phyloP scores from a whole-genome alignment of 2,888 invertebrate species.

The Hirtodrosophila duncani region DNA sequence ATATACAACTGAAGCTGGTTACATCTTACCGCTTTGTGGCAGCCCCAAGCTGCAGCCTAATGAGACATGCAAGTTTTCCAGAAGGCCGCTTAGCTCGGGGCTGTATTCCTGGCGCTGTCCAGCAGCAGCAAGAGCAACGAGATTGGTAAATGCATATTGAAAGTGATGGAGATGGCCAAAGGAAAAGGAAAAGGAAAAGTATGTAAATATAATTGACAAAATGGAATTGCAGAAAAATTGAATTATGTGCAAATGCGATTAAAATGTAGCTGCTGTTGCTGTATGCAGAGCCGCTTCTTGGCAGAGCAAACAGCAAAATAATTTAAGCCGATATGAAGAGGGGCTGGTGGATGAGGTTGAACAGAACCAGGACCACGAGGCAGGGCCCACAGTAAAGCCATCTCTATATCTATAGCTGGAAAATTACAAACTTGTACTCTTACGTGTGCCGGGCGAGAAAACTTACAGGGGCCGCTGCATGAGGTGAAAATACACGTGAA shows the following conservation, averaged over 20 bases:
- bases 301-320: slow-evolving; percentile 44
- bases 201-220: slow-evolving; percentile 55
- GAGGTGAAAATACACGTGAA: slow-evolving; percentile 78
- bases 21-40: slow-evolving; percentile 76
- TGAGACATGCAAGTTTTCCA: slow-evolving; percentile 77
- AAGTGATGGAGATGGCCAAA: background rate
- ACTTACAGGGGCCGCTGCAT: slow-evolving; percentile 75
- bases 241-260: slow-evolving; percentile 67
- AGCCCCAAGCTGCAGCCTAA: slow-evolving; percentile 77
- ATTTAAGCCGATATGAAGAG: slow-evolving; percentile 49
- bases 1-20: too few relatives aligned
- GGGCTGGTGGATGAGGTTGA: background rate
- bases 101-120: slow-evolving; percentile 77
- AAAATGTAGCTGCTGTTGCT: slow-evolving; percentile 39
- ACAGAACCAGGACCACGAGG: background rate
- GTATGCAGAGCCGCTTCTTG: slow-evolving; percentile 4
- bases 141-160: background rate
- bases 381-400: too few relatives aligned
- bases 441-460: slow-evolving; percentile 3
- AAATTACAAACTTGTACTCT: slow-evolving; percentile 16
- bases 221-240: slow-evolving; percentile 62
- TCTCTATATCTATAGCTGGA: too few relatives aligned
- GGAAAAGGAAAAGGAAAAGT: slow-evolving; percentile 35
- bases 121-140: slow-evolving; percentile 54
- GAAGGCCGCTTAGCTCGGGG: slow-evolving; percentile 76